These are phyloP conservation scores for Acanthococcus lagerstroemiae DNA, from an alignment of 2,888 invertebrate genomes.

Conservation along the genomic window DNA sequence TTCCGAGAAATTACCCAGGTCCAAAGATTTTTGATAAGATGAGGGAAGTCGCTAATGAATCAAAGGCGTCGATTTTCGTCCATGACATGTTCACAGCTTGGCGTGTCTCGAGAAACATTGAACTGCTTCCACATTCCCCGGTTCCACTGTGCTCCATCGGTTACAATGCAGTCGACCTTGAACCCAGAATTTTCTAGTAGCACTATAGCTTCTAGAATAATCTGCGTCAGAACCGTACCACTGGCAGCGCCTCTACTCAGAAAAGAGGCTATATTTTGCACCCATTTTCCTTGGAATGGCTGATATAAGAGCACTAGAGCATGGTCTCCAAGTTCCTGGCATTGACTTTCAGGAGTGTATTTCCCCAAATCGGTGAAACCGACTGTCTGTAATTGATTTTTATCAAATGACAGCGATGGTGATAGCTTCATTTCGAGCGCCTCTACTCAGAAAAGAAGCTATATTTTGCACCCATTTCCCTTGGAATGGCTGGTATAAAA, in stretches of 20 bases:
- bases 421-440: too few species aligned
- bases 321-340: not conserved
- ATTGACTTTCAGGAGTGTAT: slow-evolving; percentile 1
- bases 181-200: slow-evolving; percentile 1
- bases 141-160: too few species aligned
- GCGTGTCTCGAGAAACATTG: too few species aligned
- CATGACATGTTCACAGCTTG: not conserved
- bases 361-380: not conserved
- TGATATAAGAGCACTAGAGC: slow-evolving; percentile 3
- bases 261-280: slow-evolving; percentile 1
- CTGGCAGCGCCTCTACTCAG: slow-evolving; percentile 10
- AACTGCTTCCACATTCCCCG: slow-evolving; percentile 7
- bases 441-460: slow-evolving; percentile 5
- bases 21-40: slow-evolving; percentile 6
- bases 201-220: not conserved
- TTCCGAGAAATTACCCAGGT: slow-evolving; percentile 2
- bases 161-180: too few species aligned
- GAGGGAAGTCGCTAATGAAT: too few species aligned
- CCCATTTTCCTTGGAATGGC: slow-evolving; percentile 5
- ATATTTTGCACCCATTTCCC: slow-evolving; percentile 9
- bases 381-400: not conserved
- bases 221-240: slow-evolving; percentile 1
- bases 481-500: not conserved
- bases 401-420: too few species aligned
- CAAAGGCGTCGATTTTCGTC: too few species aligned